Evolutionary conservation across 2,888 invertebrate genomes (phyloP).

Genomic region (Mycalesis mineus): DNA sequence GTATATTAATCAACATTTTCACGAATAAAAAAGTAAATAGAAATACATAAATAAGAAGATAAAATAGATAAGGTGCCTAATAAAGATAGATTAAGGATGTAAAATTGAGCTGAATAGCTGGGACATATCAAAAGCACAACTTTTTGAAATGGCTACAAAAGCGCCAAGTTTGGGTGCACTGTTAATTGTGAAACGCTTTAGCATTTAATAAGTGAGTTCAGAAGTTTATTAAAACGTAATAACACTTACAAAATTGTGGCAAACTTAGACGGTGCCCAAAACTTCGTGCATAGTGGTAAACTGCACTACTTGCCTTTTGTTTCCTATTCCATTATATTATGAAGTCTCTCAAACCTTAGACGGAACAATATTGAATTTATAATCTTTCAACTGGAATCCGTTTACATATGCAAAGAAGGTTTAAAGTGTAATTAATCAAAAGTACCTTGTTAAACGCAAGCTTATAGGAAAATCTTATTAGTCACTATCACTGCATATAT

Average conservation of each 20-base stretch:
- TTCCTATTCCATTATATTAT: conserved; percentile 25
- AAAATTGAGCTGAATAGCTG: too few species aligned
- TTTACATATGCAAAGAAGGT: too few species aligned
- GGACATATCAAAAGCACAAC: neutral
- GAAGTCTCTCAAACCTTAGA: conserved; percentile 9
- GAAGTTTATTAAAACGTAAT: conserved; percentile 27
- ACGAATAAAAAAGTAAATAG: too few species aligned
- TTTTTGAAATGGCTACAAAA: neutral
- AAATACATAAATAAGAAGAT: too few species aligned
- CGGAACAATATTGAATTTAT: conserved; percentile 24
- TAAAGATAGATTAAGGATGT: too few species aligned
- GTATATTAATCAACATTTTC: too few species aligned
- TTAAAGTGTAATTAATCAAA: too few species aligned
- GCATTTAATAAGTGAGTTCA: conserved; percentile 6
- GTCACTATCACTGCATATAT: too few species aligned
- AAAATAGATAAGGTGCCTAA: too few species aligned
- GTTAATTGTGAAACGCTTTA: conserved; percentile 7
- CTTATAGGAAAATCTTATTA: too few species aligned
- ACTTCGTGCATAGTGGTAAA: conserved; percentile 25
- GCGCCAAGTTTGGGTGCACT: neutral
- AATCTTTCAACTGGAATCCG: conserved; percentile 4
- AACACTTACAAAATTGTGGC: conserved; percentile 20
- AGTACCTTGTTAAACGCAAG: too few species aligned
- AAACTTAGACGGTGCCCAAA: conserved; percentile 31
- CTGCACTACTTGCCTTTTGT: conserved; percentile 28